Base-by-base conservation (phyloP, 2,797 vertebrate species). In the Lates japonicus region DNA sequence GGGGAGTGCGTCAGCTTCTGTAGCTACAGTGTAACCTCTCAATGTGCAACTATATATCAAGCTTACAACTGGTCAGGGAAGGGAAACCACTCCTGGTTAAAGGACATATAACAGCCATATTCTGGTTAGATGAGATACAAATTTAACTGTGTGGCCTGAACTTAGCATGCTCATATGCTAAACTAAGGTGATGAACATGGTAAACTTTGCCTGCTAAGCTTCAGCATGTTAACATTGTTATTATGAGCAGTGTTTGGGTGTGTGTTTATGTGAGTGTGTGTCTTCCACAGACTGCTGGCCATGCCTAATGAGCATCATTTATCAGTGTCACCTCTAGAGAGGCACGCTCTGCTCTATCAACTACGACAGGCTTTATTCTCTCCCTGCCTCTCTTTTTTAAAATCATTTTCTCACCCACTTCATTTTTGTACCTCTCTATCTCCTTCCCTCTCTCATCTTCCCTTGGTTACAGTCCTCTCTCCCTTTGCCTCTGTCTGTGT, bases 311-410 rank as follows among this genome's bases (percentile, higher is more conserved):
- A 88, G 72, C 62, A 41, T 74, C 74, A 61, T 91, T 82, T 76
- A 84, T 86, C 81, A 78, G 70, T 66, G 80, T 87, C 84, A 62
- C 69, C 48, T 74, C 52, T 12, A 39, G 61, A 72, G 52, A 80
- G 60, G 64, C 57, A 6, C 5, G 17, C 52, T 78, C 70, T 68
- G 86, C 76, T 90, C 76, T 8, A 25, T 83, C 82, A 66, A 1
- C 83, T 84, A 14, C 63, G 78, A 70, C 80, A 62, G 65, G 35
- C 79, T 84, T 77, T 68, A 70, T 68, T 77, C 67, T 83, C 68
- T 58, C 9, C 3, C 62, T 29, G 6, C 31, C 33, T 74, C 54
- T 54, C 20, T 19, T 52, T 67, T 58, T 61, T 37, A 8, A n/a
- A 13, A 31, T 65, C 19, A 44, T 25, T 55, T 19, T 63, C 41